Evolutionary conservation across 2,113 vertebrate genomes (phyloP).

Genomic region (Numida meleagris): DNA sequence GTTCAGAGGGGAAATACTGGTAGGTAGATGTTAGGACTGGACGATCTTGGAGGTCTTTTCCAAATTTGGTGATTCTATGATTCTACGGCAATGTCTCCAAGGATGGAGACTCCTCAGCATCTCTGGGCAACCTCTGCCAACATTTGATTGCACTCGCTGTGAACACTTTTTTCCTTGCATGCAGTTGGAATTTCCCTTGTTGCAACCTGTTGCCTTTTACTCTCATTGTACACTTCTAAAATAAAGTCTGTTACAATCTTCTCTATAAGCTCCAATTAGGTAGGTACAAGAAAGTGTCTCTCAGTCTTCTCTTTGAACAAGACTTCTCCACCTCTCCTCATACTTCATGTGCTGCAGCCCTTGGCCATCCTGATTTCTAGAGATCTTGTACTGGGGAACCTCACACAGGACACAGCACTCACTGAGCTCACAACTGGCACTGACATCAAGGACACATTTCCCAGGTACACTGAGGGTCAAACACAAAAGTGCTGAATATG

Average conservation of each 20-base stretch:
- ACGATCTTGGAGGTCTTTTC: too few relatives aligned
- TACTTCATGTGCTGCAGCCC: background rate
- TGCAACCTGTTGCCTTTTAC: background rate
- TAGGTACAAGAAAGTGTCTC: background rate
- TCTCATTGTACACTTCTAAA: background rate
- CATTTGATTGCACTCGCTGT: fast-evolving
- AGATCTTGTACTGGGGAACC: background rate
- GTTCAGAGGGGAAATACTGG: too few relatives aligned
- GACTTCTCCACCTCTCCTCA: background rate
- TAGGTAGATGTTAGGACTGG: too few relatives aligned
- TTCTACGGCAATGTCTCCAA: background rate
- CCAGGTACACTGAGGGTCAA: background rate
- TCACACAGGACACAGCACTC: background rate
- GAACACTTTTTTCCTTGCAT: background rate
- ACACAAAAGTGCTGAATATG: background rate
- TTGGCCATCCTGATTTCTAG: background rate
- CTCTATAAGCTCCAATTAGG: background rate
- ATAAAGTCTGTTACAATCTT: background rate
- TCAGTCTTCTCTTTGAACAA: background rate
- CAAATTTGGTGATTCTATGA: too few relatives aligned
- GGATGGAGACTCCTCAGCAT: background rate
- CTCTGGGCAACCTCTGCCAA: background rate
- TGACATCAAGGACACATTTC: fast-evolving
- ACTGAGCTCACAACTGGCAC: background rate
- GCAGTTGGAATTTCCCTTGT: background rate